Conservation (phyloP, 2,888 invertebrate species). For the Andrena minutula region DNA sequence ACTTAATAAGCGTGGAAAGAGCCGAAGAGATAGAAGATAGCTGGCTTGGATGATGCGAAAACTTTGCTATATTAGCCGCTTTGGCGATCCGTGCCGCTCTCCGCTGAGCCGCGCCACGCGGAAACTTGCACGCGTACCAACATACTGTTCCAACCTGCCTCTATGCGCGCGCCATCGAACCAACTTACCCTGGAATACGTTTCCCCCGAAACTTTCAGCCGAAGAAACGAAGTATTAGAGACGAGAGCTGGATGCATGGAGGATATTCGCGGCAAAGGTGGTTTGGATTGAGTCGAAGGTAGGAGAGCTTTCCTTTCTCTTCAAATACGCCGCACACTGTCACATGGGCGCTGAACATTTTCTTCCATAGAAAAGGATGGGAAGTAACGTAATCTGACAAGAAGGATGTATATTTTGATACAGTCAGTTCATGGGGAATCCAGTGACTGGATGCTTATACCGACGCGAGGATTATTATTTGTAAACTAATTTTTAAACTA, state of each 20-base stretch:
- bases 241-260: conserved; percentile 4
- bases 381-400: no score
- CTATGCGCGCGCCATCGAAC: conserved; percentile 53
- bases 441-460: no score
- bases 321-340: neutral
- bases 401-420: no score
- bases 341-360: neutral
- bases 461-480: no score
- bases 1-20: conserved; percentile 84
- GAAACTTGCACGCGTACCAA: conserved; percentile 72
- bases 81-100: conserved; percentile 82
- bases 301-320: neutral
- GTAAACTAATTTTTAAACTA: no score
- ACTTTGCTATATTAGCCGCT: conserved; percentile 84
- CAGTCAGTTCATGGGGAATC: no score
- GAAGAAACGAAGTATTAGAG: conserved; percentile 40
- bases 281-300: conserved; percentile 39
- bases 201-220: conserved; percentile 35
- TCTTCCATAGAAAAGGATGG: neutral
- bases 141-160: conserved; percentile 49
- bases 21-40: conserved; percentile 81
- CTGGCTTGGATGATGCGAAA: conserved; percentile 83
- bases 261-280: conserved; percentile 24
- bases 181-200: conserved; percentile 58
- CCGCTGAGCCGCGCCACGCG: conserved; percentile 74